Evolutionary conservation across 2,888 invertebrate species (phyloP).

Genomic region (Rhamphomyia laevipes): DNA sequence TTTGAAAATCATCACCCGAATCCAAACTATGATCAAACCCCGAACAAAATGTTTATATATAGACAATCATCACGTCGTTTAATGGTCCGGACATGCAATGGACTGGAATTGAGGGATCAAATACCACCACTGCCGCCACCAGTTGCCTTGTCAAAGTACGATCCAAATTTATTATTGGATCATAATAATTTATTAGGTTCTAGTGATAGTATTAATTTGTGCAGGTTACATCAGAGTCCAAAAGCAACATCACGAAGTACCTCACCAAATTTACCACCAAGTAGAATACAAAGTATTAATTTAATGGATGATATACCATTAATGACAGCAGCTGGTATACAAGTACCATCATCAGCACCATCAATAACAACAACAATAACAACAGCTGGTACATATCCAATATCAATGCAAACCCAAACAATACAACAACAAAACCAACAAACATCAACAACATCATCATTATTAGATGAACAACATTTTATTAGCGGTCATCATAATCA

Average conservation of each 20-base stretch:
- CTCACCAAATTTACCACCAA: conserved; percentile 36
- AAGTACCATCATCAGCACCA: conserved; percentile 4
- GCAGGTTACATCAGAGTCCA: conserved; percentile 37
- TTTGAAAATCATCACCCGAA: background rate
- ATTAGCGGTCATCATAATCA: conserved; percentile 28
- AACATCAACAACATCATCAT: conserved; percentile 34
- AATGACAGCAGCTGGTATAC: background rate
- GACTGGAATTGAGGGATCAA: conserved; percentile 57
- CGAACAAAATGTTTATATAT: background rate
- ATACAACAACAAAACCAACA: conserved; percentile 32
- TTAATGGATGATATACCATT: conserved; percentile 31
- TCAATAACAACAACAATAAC: conserved; percentile 4
- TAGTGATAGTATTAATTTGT: conserved; percentile 19
- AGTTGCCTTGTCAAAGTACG: conserved; percentile 39
- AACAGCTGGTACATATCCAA: conserved; percentile 10
- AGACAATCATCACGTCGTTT: conserved; percentile 46
- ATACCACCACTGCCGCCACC: conserved; percentile 45
- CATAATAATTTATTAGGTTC: conserved; percentile 15
- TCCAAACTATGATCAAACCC: no score
- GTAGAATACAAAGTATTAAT: conserved; percentile 36
- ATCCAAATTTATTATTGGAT: conserved; percentile 19
- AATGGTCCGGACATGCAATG: conserved; percentile 67
- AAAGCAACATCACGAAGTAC: conserved; percentile 37
- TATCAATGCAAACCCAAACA: conserved; percentile 19
- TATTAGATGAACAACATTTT: conserved; percentile 29